phyloP scores from a whole-genome alignment of 1,140 invertebrate genomes.

The Teleopsis dalmanni region DNA sequence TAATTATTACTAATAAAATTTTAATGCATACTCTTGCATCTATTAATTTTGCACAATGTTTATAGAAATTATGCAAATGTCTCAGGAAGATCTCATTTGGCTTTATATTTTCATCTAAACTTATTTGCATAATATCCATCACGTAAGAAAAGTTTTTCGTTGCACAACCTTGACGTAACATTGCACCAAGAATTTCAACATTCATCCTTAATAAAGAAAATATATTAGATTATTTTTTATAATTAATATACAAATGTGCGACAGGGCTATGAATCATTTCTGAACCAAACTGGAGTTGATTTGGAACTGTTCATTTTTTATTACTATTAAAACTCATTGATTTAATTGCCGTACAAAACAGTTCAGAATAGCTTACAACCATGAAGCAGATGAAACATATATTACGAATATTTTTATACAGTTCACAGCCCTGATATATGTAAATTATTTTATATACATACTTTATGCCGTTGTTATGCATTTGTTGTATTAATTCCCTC shows the following conservation, averaged over 20 bases:
- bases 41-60: constrained; percentile 41
- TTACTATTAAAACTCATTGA: too few species aligned
- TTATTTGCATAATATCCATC: constrained; percentile 57
- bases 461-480: constrained; percentile 58
- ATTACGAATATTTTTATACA: not conserved
- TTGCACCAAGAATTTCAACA: constrained; percentile 59
- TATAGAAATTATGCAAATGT: constrained; percentile 50
- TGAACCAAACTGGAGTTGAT: too few species aligned
- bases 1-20: constrained; percentile 2
- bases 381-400: constrained; percentile 2
- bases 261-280: too few species aligned
- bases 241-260: not conserved
- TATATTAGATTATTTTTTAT: constrained; percentile 14
- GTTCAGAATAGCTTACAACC: too few species aligned
- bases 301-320: too few species aligned
- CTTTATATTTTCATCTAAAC: constrained; percentile 52
- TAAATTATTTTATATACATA: constrained; percentile 26
- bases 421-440: not conserved
- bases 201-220: constrained; percentile 53
- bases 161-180: constrained; percentile 56
- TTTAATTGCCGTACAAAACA: too few species aligned
- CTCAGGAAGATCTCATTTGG: constrained; percentile 52
- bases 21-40: constrained; percentile 45
- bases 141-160: constrained; percentile 57
- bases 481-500: constrained; percentile 56